A percentile compares a stretch with the other conserved stretches of the same genome.
phyloP scores from a whole-genome alignment of 2,888 invertebrate genomes.

The Microchrysa polita region DNA sequence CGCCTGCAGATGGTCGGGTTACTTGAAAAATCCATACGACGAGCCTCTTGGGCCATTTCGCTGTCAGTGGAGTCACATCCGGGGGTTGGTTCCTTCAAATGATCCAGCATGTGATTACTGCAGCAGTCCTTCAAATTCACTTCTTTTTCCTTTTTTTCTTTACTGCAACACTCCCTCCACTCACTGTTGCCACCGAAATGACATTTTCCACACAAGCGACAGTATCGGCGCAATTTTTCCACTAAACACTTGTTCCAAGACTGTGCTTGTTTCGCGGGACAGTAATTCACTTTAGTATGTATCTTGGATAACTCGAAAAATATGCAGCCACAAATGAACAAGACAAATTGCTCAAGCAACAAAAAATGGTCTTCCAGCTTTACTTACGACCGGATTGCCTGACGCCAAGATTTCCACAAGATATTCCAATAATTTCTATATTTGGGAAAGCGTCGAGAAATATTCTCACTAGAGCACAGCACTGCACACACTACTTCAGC shows the following conservation, averaged over 20 bases:
- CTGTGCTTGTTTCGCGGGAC: too few relatives aligned
- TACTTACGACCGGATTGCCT: background rate
- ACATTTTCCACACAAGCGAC: background rate
- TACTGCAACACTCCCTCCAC: too few relatives aligned
- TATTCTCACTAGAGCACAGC: background rate
- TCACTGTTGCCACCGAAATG: background rate
- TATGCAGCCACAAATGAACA: background rate
- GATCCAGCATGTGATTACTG: background rate
- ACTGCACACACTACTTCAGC: too few relatives aligned
- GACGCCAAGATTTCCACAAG: background rate
- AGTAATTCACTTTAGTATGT: too few relatives aligned
- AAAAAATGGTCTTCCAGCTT: background rate
- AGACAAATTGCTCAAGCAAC: background rate
- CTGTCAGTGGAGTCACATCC: slow-evolving; percentile 28
- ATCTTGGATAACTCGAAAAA: too few relatives aligned
- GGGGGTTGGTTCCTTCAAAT: background rate
- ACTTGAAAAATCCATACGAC: slow-evolving; percentile 4
- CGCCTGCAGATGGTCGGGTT: background rate
- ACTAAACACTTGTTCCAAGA: background rate
- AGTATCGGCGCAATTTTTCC: background rate
- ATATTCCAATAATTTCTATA: background rate
- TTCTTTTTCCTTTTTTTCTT: too few relatives aligned
- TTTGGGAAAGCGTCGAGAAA: background rate
- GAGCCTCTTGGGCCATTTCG: slow-evolving; percentile 37
- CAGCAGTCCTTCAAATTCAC: too few relatives aligned